Evolutionary conservation across 2,888 invertebrate genomes (phyloP).

Genomic region (Gryllus longicercus): DNA sequence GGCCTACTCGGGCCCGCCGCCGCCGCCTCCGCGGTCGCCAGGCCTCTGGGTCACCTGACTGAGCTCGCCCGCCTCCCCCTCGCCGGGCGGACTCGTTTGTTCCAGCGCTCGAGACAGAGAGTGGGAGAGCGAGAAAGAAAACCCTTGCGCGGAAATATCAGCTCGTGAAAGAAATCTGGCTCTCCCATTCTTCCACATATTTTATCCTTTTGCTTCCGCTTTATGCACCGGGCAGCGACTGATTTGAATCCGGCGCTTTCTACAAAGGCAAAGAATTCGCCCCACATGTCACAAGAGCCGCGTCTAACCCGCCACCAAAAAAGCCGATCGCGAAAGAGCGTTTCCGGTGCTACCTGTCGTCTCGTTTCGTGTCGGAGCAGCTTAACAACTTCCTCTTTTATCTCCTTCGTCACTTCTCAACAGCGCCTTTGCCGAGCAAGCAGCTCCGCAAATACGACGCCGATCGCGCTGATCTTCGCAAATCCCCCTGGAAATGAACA

Average conservation of each 20-base stretch:
- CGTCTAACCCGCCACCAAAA: too few species aligned
- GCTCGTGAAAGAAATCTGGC: conserved; percentile 9
- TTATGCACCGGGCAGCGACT: not conserved
- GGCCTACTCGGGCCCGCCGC: too few species aligned
- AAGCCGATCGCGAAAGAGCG: not conserved
- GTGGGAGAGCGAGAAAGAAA: not conserved
- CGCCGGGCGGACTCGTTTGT: not conserved
- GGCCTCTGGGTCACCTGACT: too few species aligned
- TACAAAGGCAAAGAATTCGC: not conserved
- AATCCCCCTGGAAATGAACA: too few species aligned
- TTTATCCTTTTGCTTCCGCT: not conserved
- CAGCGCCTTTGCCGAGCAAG: not conserved
- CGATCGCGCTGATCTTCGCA: too few species aligned
- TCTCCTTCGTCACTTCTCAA: not conserved
- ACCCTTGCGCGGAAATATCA: not conserved
- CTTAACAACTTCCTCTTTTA: conserved; percentile 2
- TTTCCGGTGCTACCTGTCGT: not conserved
- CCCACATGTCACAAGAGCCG: not conserved
- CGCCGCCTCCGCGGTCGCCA: too few species aligned
- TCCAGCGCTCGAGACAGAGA: too few species aligned
- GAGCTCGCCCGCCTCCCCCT: not conserved
- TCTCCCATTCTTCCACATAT: not conserved
- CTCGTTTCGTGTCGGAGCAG: not conserved
- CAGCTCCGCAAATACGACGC: not conserved
- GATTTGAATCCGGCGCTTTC: not conserved